These are phyloP conservation scores for Leucosticte australis DNA, from an alignment of 2,113 vertebrate genomes.

Conservation along the genomic window DNA sequence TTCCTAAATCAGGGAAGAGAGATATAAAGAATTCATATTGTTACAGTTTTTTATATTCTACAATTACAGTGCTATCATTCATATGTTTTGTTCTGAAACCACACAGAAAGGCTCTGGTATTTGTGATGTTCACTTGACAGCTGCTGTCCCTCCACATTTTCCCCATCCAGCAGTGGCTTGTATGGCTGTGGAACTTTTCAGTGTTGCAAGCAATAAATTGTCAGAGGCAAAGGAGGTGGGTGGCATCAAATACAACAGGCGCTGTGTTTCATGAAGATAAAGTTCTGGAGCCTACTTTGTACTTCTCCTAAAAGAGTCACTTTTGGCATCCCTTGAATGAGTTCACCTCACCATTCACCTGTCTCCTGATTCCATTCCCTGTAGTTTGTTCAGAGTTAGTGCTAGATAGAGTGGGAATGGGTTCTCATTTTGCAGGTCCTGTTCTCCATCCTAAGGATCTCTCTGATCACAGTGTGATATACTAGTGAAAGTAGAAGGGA, in stretches of 20 bases:
- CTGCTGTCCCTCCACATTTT: neutral
- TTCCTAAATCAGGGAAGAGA: neutral
- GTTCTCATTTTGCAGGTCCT: neutral
- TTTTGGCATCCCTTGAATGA: neutral
- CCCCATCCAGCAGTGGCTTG: neutral
- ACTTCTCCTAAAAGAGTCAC: neutral
- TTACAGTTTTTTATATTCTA: neutral
- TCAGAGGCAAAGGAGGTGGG: neutral
- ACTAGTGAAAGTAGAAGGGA: neutral
- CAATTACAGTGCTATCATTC: neutral
- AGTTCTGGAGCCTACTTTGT: neutral
- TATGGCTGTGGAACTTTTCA: neutral
- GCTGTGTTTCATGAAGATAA: neutral
- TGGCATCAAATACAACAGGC: neutral
- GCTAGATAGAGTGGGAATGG: neutral
- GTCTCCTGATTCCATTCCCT: neutral
- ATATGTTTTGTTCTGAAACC: neutral
- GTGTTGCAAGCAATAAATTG: neutral
- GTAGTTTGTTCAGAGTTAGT: neutral
- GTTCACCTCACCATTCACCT: neutral
- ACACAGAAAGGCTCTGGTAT: neutral
- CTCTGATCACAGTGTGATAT: neutral
- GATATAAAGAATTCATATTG: neutral
- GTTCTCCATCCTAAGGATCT: neutral
- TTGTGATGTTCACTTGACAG: neutral